Base-by-base conservation (phyloP, 64 coral and sea anemone genomes). In the Astreopora myriophthalma region DNA sequence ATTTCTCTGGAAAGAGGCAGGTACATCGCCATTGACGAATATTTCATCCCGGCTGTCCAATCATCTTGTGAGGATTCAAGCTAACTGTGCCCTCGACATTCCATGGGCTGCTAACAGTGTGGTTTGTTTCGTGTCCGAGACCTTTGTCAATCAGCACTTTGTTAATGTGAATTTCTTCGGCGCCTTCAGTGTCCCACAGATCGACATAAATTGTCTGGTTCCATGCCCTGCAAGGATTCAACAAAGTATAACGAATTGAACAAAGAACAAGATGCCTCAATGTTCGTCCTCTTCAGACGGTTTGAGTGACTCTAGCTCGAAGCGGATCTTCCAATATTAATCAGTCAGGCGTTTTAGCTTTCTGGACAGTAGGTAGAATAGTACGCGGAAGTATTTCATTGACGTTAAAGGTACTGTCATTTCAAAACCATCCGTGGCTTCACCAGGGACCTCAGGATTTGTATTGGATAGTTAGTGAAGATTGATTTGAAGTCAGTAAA, bases 141-240 rank as follows among this genome's bases (percentile, higher is more conserved):
- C 86, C 87, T 49, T 90, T 87, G 3, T 96, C 79, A 42, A 96
- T 88, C 78, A 96, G 32, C 35, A 89, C 91, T 36, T 80, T 85
- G 29, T 92, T 93, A n/a, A 96, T 93, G 79, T 93, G 86, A 19
- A 93, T 58, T 28, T 96, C 95, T 6, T 40, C 29, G 0, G 69
- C 73, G 17, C 36, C 80, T 20, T 70, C 25, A 6, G 95, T 96
- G 63, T 96, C 91, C 31, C 77, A 96, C 25, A 96, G 23, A 26
- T 96, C 91, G 1, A 96, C 42, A 28, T 86, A 89, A 74, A 96
- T 90, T 2, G 95, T 96, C 25, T 96, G 91, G 60, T 96, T 93
- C 79, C 91, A 87, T 19, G 86, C 86, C 63, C 91, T 96, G 48
- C 0, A 10, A 90, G 28, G 17, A 68, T n/a, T 39, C 76, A 84